Evolutionary conservation across 2,797 vertebrate genomes (phyloP).

Genomic region (Gallinago solitaria): DNA sequence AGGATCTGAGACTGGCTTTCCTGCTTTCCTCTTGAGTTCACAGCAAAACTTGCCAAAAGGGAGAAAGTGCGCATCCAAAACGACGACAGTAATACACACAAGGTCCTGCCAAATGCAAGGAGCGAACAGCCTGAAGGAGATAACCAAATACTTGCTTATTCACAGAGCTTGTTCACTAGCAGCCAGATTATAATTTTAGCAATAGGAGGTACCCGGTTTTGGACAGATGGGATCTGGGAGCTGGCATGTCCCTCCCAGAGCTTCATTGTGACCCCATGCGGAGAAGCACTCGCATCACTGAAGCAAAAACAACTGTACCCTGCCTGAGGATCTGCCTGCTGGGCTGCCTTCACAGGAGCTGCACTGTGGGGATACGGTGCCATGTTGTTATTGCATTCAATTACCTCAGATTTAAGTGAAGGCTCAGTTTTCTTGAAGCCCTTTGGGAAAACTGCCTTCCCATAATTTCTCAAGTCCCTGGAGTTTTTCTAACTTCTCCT

Average conservation of each 20-base stretch:
- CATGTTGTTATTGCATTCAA: not conserved
- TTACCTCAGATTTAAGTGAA: not conserved
- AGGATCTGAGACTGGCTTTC: not conserved
- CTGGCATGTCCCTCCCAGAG: not conserved
- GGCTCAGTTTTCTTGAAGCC: not conserved
- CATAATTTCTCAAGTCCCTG: not conserved
- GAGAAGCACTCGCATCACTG: not conserved
- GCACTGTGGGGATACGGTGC: not conserved
- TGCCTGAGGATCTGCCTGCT: not conserved
- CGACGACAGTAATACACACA: accelerated
- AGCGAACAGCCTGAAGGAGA: not conserved
- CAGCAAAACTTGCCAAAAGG: not conserved
- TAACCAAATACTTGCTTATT: not conserved
- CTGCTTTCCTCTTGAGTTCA: not conserved
- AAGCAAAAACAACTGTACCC: not conserved
- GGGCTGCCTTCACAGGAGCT: not conserved
- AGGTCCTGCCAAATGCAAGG: not conserved
- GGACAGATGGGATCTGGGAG: conserved; percentile 32
- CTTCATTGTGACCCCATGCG: not conserved
- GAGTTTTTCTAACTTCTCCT: not conserved
- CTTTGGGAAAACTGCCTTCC: conserved; percentile 2
- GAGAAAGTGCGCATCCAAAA: not conserved
- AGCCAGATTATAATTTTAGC: conserved; percentile 33
- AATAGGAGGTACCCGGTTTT: not conserved
- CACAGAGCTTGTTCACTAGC: not conserved